These are phyloP conservation scores for Meliscaeva auricollis DNA, from an alignment of 2,888 invertebrate genomes.

Conservation along the genomic window DNA sequence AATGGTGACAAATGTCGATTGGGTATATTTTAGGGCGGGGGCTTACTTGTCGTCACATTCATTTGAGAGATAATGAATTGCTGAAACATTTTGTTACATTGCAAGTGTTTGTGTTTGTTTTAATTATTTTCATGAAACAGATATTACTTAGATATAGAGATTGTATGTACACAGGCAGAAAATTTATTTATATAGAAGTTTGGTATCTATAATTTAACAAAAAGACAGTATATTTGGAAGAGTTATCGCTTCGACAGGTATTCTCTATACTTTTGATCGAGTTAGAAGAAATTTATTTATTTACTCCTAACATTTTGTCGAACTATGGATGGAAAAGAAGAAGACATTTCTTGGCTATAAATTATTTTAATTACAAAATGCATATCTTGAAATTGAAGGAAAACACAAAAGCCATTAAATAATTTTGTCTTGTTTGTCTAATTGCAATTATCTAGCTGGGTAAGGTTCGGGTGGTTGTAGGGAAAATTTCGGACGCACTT, in stretches of 20 bases:
- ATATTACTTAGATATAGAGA: background rate
- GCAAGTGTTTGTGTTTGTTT: constrained; percentile 47
- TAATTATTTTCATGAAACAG: constrained; percentile 43
- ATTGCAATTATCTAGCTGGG: no score
- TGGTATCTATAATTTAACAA: background rate
- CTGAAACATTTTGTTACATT: constrained; percentile 26
- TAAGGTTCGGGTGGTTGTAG: no score
- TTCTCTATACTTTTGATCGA: background rate
- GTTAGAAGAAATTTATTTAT: constrained; percentile 25
- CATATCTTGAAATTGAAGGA: background rate
- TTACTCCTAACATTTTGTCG: background rate
- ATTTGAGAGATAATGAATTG: constrained; percentile 66
- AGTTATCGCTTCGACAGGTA: constrained; percentile 32
- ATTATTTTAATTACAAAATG: constrained; percentile 57
- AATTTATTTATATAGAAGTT: no score
- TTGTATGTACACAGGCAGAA: no score
- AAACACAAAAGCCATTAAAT: constrained; percentile 26
- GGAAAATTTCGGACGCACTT: no score
- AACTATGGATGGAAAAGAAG: background rate
- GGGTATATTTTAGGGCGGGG: constrained; percentile 38
- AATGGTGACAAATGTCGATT: constrained; percentile 72
- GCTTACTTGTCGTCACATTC: constrained; percentile 33
- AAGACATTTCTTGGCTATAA: constrained; percentile 36
- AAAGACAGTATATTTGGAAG: constrained; percentile 40
- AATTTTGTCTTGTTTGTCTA: background rate